Base-by-base conservation (phyloP, 2,113 vertebrate species). In the Odocoileus virginianus region DNA sequence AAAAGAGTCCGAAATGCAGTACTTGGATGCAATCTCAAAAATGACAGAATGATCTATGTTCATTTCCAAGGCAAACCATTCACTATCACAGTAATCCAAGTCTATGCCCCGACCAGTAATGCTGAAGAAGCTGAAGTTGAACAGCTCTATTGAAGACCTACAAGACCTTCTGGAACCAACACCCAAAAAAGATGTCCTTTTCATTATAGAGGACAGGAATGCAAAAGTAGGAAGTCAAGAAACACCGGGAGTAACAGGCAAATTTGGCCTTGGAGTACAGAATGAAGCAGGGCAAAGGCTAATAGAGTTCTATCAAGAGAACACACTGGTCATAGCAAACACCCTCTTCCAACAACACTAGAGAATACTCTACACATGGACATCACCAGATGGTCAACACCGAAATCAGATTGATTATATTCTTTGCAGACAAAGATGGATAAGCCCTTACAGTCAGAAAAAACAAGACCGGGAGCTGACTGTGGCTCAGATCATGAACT, bases 101-200 rank as follows among this genome's bases (percentile, higher is more conserved):
- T n/a, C 61, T 67, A 8, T 67, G 16, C 17, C 33, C 3, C 0
- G 1, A n/a, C 64, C 33, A 67, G 64, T n/a, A 67, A n/a, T 0
- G 4, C 64, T n/a, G 33, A 67, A 67, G 64, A 67, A 67, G 16
- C 64, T 67, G 64, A 67, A 67, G 33, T 67, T n/a, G 8, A 67
- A n/a, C 0, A 4, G 33, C 10, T 67, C 64, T n/a, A n/a, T 67
- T 67, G 33, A 17, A 67, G 64, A 21, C 17, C 7, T 67, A 5
- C 33, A 67, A 67, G 64, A 67, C 64, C 33, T 67, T 67, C 33
- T 67, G 19, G 64, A 67, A 67, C 17, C 19, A 67, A 67, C 33
- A 67, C 17, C 17, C 33, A 17, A 67, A 67, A 33, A 64, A 19
- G 61, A 64, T n/a, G 33, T 64, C 61, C 33, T 64, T 64, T 64